Conservation (phyloP, 1,140 invertebrate species). For the Diuraphis noxia region DNA sequence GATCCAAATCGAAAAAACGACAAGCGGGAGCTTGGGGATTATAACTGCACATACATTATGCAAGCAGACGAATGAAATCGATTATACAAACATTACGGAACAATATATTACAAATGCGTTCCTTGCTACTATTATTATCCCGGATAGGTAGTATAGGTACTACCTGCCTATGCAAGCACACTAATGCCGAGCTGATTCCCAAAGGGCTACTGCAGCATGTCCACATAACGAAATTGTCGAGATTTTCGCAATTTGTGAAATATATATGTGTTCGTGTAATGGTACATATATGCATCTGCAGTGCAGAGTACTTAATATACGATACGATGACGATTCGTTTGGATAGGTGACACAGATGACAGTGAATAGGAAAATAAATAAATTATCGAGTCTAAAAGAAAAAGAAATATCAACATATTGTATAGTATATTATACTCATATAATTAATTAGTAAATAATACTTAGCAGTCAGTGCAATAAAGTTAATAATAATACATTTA, state of each 20-base stretch:
- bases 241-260: constrained; percentile 8
- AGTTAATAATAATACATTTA: too few relatives aligned
- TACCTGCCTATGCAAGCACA: not conserved
- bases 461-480: not conserved
- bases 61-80: constrained; percentile 27
- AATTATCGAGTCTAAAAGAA: not conserved
- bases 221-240: not conserved
- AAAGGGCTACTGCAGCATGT: not conserved
- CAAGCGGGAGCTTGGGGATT: not conserved
- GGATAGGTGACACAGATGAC: not conserved
- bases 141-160: not conserved
- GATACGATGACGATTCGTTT: not conserved
- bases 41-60: not conserved
- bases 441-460: not conserved
- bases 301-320: not conserved
- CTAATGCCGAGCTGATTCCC: not conserved
- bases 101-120: not conserved
- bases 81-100: constrained; percentile 18
- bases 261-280: not conserved
- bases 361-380: not conserved
- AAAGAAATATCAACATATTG: not conserved
- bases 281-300: not conserved
- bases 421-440: not conserved
- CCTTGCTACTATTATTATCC: not conserved
- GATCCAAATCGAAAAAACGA: constrained; percentile 12